Conservation (phyloP, 2,888 invertebrate genomes). For the Operophtera brumata region DNA sequence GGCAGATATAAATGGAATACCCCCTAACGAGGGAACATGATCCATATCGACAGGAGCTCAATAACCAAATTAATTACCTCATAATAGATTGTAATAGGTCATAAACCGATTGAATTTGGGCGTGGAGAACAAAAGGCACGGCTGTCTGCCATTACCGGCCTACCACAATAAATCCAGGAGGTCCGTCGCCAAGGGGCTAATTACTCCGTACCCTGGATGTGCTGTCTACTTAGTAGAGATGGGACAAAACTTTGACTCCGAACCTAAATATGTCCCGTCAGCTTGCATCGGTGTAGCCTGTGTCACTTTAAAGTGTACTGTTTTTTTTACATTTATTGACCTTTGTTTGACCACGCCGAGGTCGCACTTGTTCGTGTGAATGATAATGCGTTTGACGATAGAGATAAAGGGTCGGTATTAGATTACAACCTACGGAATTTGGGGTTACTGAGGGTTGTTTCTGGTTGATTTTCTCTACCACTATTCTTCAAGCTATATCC, state of each 20-base stretch:
- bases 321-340: too few relatives aligned
- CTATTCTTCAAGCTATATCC: too few relatives aligned
- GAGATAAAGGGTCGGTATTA: too few relatives aligned
- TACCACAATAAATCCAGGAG: conserved; percentile 76
- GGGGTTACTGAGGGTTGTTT: too few relatives aligned
- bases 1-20: background rate
- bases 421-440: too few relatives aligned
- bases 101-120: conserved; percentile 68
- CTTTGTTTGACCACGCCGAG: too few relatives aligned
- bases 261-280: too few relatives aligned
- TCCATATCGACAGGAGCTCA: conserved; percentile 19
- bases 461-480: too few relatives aligned
- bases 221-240: conserved; percentile 17
- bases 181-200: conserved; percentile 79
- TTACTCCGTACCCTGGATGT: conserved; percentile 54
- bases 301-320: too few relatives aligned
- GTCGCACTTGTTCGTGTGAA: too few relatives aligned
- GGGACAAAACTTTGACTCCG: background rate
- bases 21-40: conserved; percentile 9
- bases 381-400: too few relatives aligned
- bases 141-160: conserved; percentile 78
- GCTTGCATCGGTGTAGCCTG: too few relatives aligned
- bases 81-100: conserved; percentile 34
- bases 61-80: conserved; percentile 26
- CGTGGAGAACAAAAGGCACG: conserved; percentile 73